Conservation (phyloP, 2,888 invertebrate species). For the Pogonocherus hispidulus region DNA sequence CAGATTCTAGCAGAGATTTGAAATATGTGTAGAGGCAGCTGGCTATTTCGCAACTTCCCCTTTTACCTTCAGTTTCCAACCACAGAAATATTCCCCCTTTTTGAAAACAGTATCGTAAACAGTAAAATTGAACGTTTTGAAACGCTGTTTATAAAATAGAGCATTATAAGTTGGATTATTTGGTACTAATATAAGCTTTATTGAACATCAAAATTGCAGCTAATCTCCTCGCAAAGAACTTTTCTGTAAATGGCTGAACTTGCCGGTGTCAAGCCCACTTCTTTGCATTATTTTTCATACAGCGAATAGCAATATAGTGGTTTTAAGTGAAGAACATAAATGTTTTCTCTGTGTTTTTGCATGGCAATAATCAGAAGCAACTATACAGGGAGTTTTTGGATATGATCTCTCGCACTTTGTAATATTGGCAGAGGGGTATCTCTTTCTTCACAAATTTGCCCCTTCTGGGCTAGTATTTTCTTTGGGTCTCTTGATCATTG, state of each 20-base stretch:
- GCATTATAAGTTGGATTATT: conserved; percentile 46
- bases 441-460: conserved; percentile 15
- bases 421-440: background rate
- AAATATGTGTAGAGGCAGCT: conserved; percentile 40
- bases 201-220: conserved; percentile 41
- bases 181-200: conserved; percentile 33
- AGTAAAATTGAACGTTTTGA: conserved; percentile 44
- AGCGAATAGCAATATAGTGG: conserved; percentile 19
- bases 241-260: conserved; percentile 15
- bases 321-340: conserved; percentile 23
- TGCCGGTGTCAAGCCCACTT: conserved; percentile 1
- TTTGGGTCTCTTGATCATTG: conserved; percentile 17
- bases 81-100: conserved; percentile 38
- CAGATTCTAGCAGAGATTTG: conserved; percentile 44
- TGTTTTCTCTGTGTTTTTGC: conserved; percentile 22
- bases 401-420: conserved; percentile 28
- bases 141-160: conserved; percentile 42
- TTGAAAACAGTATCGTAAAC: conserved; percentile 37
- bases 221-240: conserved; percentile 23
- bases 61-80: conserved; percentile 45
- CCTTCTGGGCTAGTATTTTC: background rate
- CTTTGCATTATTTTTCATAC: conserved; percentile 23
- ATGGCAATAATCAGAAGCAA: conserved; percentile 35
- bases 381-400: conserved; percentile 28
- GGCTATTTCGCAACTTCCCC: conserved; percentile 52